Evolutionary conservation across 2,113 vertebrate species (phyloP).

Genomic region (Eptatretus burgeri): DNA sequence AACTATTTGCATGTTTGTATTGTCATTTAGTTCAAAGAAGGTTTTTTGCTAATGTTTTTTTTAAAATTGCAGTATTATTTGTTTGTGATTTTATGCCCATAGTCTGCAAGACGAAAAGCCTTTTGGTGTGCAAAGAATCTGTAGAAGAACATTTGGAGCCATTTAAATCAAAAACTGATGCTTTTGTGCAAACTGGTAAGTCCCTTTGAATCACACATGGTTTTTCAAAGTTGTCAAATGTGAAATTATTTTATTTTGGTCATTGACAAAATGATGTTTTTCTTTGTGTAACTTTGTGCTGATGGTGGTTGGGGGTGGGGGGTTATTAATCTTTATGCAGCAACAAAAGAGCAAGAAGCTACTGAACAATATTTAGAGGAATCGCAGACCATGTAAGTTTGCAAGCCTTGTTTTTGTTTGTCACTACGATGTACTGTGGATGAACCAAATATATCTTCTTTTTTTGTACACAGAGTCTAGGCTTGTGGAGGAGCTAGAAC

Average conservation of each 20-base stretch:
- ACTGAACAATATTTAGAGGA: conserved; percentile 37
- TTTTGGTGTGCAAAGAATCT: conserved; percentile 52
- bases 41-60: neutral
- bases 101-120: conserved; percentile 58
- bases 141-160: conserved; percentile 64
- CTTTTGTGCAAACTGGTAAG: conserved; percentile 24
- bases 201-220: neutral
- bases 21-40: too few relatives aligned
- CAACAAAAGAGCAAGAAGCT: conserved; percentile 53
- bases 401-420: neutral
- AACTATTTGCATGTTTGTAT: neutral
- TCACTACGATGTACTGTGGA: too few relatives aligned
- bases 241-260: neutral
- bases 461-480: too few relatives aligned
- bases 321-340: conserved; percentile 21
- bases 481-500: too few relatives aligned
- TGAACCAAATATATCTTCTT: too few relatives aligned
- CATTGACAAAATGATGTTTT: too few relatives aligned
- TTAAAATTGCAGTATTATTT: neutral
- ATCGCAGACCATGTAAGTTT: conserved; percentile 18
- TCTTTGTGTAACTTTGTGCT: conserved; percentile 6
- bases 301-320: neutral
- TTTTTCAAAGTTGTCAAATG: conserved; percentile 5
- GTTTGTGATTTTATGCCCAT: conserved; percentile 13
- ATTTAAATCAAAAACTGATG: conserved; percentile 76